Evolutionary conservation across 2,888 invertebrate species (phyloP).

Genomic region (Holacanthella duospinosa): DNA sequence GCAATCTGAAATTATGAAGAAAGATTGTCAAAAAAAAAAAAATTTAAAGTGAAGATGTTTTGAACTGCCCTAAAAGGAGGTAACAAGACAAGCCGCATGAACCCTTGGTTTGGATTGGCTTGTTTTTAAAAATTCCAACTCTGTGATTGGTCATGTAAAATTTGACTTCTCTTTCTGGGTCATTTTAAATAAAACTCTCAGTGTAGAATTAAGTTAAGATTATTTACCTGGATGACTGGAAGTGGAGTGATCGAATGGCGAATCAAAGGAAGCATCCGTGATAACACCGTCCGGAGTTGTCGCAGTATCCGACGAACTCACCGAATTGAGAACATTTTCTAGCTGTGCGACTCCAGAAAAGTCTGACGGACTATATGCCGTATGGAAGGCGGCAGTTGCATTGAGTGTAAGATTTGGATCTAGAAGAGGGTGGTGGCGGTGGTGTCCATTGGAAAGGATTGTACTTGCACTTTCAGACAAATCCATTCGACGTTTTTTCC

Average conservation of each 20-base stretch:
- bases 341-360: conserved; percentile 12
- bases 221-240: conserved; percentile 34
- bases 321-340: conserved; percentile 31
- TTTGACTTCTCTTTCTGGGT: too few species aligned
- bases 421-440: neutral
- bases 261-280: conserved; percentile 35
- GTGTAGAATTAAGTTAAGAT: neutral
- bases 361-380: conserved; percentile 1
- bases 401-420: neutral
- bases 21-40: neutral
- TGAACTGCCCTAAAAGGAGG: too few species aligned
- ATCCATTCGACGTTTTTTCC: neutral
- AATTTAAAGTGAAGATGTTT: too few species aligned
- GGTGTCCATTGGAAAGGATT: neutral
- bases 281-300: conserved; percentile 29
- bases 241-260: conserved; percentile 34
- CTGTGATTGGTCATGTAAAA: neutral
- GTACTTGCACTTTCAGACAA: neutral
- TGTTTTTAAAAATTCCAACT: too few species aligned
- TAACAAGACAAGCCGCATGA: too few species aligned
- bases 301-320: conserved; percentile 28
- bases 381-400: neutral
- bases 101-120: too few species aligned
- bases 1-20: conserved; percentile 35
- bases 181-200: neutral